Evolutionary conservation across 1,140 invertebrate species (phyloP).

Genomic region (Chymomyza costata): DNA sequence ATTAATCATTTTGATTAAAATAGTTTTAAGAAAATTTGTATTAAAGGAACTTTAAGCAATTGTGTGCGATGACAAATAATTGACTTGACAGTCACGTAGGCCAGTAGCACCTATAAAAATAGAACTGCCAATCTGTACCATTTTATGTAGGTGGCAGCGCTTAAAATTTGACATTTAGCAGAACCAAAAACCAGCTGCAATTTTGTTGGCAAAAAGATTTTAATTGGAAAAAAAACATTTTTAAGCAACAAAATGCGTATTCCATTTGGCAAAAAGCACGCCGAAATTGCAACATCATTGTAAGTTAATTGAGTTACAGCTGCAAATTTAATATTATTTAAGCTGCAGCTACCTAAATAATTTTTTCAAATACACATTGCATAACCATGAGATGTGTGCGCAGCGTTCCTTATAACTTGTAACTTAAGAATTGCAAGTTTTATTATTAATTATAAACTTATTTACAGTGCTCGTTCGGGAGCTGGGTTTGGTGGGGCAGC

Average conservation of each 20-base stretch:
- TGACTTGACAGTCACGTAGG: slow-evolving; percentile 32
- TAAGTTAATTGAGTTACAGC: slow-evolving; percentile 36
- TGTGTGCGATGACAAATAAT: slow-evolving; percentile 34
- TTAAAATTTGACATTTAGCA: neutral
- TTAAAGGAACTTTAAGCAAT: neutral
- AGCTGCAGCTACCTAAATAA: too few species aligned
- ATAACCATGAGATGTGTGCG: slow-evolving; percentile 37
- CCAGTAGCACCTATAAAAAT: slow-evolving; percentile 11
- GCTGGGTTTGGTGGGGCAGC: slow-evolving; percentile 79
- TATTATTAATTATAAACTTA: slow-evolving; percentile 1
- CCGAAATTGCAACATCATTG: slow-evolving; percentile 77
- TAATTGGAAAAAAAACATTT: neutral
- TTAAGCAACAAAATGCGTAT: slow-evolving; percentile 39
- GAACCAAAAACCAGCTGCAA: neutral
- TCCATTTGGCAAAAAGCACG: slow-evolving; percentile 73
- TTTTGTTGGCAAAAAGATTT: neutral
- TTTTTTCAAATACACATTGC: slow-evolving; percentile 33
- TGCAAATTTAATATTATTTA: neutral
- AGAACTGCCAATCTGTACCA: slow-evolving; percentile 11
- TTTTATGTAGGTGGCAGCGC: neutral
- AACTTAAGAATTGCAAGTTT: too few species aligned
- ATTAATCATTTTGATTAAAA: slow-evolving; percentile 41
- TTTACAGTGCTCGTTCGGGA: slow-evolving; percentile 78
- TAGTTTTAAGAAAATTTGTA: slow-evolving; percentile 3
- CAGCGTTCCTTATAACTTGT: neutral